phyloP scores from a whole-genome alignment of 2,113 vertebrate genomes.

The Lycocorax pyrrhopterus region DNA sequence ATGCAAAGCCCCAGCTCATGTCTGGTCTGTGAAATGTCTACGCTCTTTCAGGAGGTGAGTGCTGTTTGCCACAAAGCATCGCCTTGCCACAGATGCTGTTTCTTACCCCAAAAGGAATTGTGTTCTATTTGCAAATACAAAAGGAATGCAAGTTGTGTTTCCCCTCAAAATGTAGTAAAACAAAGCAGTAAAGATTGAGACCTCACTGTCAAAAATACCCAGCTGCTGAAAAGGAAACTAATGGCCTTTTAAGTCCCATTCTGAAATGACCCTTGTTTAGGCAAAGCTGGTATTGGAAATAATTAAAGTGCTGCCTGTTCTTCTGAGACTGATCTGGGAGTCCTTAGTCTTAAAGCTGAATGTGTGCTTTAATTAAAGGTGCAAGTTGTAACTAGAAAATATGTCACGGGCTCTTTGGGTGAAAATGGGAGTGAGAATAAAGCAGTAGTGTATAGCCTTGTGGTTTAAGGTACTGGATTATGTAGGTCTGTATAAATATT shows the following conservation, averaged over 20 bases:
- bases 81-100: background rate
- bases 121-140: background rate
- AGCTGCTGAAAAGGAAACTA: background rate
- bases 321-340: conserved; percentile 34
- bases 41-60: conserved; percentile 96
- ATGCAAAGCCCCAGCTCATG: conserved; percentile 98
- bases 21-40: conserved; percentile 98
- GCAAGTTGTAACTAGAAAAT: conserved; percentile 10
- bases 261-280: conserved; percentile 7
- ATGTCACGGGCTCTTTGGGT: background rate
- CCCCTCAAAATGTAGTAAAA: background rate
- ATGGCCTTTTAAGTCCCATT: background rate
- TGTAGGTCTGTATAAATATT: background rate
- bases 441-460: background rate
- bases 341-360: conserved; percentile 6
- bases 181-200: background rate
- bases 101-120: background rate
- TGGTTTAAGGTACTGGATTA: background rate
- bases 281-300: background rate
- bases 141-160: background rate
- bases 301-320: conserved; percentile 34
- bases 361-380: conserved; percentile 43
- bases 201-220: background rate
- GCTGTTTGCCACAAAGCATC: background rate
- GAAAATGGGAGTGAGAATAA: background rate